phyloP scores from a whole-genome alignment of 2,888 invertebrate genomes.

The Archips xylosteana region DNA sequence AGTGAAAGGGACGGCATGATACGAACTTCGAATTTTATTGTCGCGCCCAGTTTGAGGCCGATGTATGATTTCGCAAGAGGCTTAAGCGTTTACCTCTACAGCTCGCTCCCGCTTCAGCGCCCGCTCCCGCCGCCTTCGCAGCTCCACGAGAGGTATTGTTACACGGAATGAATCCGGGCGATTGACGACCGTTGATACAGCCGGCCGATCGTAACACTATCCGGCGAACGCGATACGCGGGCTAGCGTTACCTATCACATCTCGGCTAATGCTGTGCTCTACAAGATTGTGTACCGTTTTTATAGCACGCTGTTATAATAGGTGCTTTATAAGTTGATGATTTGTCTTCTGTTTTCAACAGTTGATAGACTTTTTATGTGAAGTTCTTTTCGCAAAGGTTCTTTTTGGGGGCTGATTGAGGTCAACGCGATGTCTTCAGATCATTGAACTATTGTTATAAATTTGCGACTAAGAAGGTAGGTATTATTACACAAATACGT shows the following conservation, averaged over 20 bases:
- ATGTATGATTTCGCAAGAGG: too few species aligned
- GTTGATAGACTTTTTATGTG: background rate
- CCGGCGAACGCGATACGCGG: slow-evolving; percentile 77
- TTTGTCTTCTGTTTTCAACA: slow-evolving; percentile 2
- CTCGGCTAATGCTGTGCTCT: slow-evolving; percentile 48
- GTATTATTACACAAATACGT: too few species aligned
- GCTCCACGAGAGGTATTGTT: slow-evolving; percentile 78
- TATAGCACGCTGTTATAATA: slow-evolving; percentile 9
- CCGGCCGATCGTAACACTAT: slow-evolving; percentile 81
- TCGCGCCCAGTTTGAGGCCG: too few species aligned
- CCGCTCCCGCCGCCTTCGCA: slow-evolving; percentile 48
- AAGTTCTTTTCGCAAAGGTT: background rate
- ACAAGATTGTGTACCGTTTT: slow-evolving; percentile 40
- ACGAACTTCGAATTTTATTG: too few species aligned
- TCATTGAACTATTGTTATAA: too few species aligned
- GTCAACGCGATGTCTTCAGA: background rate
- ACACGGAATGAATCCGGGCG: slow-evolving; percentile 83
- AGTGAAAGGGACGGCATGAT: too few species aligned
- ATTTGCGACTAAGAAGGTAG: too few species aligned
- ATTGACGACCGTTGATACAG: slow-evolving; percentile 85
- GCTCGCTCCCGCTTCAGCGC: slow-evolving; percentile 34
- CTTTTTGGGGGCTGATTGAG: background rate
- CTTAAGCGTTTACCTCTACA: background rate
- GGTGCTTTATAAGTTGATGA: background rate
- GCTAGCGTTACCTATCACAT: slow-evolving; percentile 82